phyloP scores from a whole-genome alignment of 2,888 invertebrate species.

The Eilema depressum region DNA sequence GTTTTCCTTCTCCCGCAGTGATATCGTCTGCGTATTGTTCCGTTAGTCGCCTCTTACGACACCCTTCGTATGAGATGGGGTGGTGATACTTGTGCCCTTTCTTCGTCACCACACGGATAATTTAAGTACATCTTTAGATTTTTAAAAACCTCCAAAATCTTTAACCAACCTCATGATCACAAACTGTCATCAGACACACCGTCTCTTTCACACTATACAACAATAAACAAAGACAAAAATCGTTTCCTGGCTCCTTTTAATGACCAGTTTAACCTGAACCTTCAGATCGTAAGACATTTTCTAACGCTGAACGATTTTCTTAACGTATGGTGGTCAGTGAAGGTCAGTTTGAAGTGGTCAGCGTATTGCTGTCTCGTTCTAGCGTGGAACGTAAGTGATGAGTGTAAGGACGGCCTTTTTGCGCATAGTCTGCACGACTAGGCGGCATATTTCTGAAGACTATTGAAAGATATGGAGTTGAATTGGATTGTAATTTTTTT shows the following conservation, averaged over 20 bases:
- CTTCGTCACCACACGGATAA: too few species aligned
- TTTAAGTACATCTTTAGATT: too few species aligned
- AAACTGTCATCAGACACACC: slow-evolving; percentile 56
- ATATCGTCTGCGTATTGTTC: too few species aligned
- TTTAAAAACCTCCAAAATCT: slow-evolving; percentile 33
- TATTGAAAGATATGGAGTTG: slow-evolving; percentile 58
- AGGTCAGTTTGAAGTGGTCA: slow-evolving; percentile 37
- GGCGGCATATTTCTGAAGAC: slow-evolving; percentile 82
- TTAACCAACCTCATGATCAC: slow-evolving; percentile 54
- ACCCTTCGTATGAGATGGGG: too few species aligned
- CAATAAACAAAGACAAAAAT: slow-evolving; percentile 76
- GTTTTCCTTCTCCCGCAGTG: too few species aligned
- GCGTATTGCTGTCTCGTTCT: slow-evolving; percentile 59
- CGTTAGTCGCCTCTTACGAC: too few species aligned
- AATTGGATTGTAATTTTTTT: slow-evolving; percentile 11
- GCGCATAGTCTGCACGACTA: slow-evolving; percentile 84
- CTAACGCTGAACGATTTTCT: slow-evolving; percentile 14
- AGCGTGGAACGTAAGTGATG: slow-evolving; percentile 80
- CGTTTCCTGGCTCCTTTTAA: slow-evolving; percentile 56
- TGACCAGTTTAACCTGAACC: slow-evolving; percentile 56
- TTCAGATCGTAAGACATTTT: slow-evolving; percentile 25
- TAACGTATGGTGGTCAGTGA: slow-evolving; percentile 39
- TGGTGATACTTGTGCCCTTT: too few species aligned
- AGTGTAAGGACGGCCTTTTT: slow-evolving; percentile 84
- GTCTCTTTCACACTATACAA: slow-evolving; percentile 66